Evolutionary conservation across 2,888 invertebrate genomes (phyloP).

Genomic region (Heliconius ethilla): DNA sequence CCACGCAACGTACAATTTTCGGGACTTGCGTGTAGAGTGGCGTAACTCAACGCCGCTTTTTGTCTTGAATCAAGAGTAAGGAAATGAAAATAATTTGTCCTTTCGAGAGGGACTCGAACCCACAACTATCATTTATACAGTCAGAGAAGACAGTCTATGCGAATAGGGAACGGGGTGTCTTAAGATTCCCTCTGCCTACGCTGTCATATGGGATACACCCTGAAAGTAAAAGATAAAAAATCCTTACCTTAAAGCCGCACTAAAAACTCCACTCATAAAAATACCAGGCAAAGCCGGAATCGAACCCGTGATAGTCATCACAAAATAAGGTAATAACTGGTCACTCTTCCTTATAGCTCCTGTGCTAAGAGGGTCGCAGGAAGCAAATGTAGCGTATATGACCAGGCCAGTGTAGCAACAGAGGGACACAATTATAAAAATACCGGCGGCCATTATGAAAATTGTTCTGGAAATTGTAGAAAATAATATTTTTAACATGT

Average conservation of each 20-base stretch:
- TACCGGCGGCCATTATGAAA: slow-evolving; percentile 89
- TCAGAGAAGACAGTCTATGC: not conserved
- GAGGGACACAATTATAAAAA: slow-evolving; percentile 87
- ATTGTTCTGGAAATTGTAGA: slow-evolving; percentile 84
- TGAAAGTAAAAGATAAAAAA: not conserved
- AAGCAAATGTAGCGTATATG: slow-evolving; percentile 91
- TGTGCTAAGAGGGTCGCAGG: slow-evolving; percentile 92
- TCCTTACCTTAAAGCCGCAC: slow-evolving; percentile 90
- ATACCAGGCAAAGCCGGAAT: slow-evolving; percentile 91
- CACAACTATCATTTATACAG: not conserved
- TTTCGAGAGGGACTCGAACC: no score
- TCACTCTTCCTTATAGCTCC: slow-evolving; percentile 86
- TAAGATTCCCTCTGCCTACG: not conserved
- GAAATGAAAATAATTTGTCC: no score
- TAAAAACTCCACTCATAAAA: slow-evolving; percentile 93
- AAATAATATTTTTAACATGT: not conserved
- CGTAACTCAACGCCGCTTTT: no score
- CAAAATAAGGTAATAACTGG: slow-evolving; percentile 90
- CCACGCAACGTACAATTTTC: not conserved
- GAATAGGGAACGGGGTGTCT: not conserved
- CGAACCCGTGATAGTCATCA: slow-evolving; percentile 88
- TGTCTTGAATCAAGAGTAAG: not conserved
- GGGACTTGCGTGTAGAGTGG: no score
- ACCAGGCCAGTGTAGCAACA: slow-evolving; percentile 93
- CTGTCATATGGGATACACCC: not conserved